Evolutionary conservation across 2,797 vertebrate species (phyloP).

Genomic region (Phataginus tetradactyla): DNA sequence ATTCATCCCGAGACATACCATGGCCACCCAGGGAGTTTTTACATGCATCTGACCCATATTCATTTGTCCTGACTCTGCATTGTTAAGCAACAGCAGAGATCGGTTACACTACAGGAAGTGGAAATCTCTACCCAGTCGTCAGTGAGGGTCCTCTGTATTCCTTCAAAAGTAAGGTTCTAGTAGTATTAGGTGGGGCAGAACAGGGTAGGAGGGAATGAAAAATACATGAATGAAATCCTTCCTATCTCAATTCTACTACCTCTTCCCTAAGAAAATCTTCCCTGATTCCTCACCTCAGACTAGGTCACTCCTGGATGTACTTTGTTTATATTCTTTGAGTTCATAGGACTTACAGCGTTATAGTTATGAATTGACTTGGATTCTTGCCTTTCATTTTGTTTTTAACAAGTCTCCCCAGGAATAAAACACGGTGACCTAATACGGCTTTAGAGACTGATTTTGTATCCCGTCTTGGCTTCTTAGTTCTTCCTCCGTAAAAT

Average conservation of each 20-base stretch:
- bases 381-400: neutral
- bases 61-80: conserved; percentile 49
- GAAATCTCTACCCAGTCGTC: conserved; percentile 24
- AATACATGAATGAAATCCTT: conserved; percentile 33
- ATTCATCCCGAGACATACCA: conserved; percentile 1
- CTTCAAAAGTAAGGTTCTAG: conserved; percentile 32
- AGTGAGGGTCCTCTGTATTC: neutral
- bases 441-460: neutral
- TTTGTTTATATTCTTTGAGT: neutral
- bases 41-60: neutral
- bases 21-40: neutral
- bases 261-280: conserved; percentile 1
- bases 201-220: neutral
- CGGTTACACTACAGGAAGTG: neutral
- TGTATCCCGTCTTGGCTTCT: neutral
- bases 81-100: neutral
- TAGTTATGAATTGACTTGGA: neutral
- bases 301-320: neutral
- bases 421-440: neutral
- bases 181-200: neutral
- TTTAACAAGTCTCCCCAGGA: neutral
- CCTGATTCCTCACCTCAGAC: neutral
- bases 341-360: neutral
- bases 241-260: neutral
- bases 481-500: neutral